A percentile compares a stretch with the other conserved stretches of the same genome.
Evolutionary conservation across 2,888 invertebrate species (phyloP).

Genomic region (Spialia ferax): DNA sequence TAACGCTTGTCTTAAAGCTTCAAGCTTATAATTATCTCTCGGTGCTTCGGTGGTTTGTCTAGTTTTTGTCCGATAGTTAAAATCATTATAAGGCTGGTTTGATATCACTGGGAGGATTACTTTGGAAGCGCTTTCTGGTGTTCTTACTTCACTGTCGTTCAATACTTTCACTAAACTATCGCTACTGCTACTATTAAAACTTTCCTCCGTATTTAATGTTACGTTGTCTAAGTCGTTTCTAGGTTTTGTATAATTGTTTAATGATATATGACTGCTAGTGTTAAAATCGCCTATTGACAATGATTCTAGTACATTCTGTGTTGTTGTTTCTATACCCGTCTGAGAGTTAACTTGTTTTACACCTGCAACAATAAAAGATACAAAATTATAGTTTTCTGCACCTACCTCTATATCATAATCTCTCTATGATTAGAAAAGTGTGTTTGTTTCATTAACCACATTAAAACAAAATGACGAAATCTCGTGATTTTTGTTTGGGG

Average conservation of each 20-base stretch:
- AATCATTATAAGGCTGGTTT: constrained; percentile 59
- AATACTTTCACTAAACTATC: constrained; percentile 52
- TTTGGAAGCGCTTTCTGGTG: constrained; percentile 73
- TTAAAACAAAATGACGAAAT: too few relatives aligned
- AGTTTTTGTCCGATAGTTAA: constrained; percentile 56
- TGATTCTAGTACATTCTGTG: constrained; percentile 40
- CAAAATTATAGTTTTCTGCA: not conserved
- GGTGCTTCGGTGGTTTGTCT: constrained; percentile 42
- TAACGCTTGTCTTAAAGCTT: constrained; percentile 13
- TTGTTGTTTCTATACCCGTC: constrained; percentile 52
- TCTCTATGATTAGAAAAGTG: too few relatives aligned
- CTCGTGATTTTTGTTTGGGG: too few relatives aligned
- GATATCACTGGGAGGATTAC: constrained; percentile 61
- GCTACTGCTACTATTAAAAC: not conserved
- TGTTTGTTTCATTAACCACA: too few relatives aligned
- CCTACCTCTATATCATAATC: too few relatives aligned
- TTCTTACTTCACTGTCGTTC: constrained; percentile 51
- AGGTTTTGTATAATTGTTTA: constrained; percentile 9
- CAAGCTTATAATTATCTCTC: constrained; percentile 46
- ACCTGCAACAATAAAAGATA: constrained; percentile 59
- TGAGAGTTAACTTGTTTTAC: constrained; percentile 61
- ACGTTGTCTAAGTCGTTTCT: constrained; percentile 26
- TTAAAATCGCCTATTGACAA: constrained; percentile 39
- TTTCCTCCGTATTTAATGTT: constrained; percentile 26
- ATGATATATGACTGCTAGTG: not conserved